Percentiles rank a stretch among this genome's conserved stretches.
Evolutionary conservation across 2,797 vertebrate genomes (phyloP).

Genomic region (Garrulus glandarius): DNA sequence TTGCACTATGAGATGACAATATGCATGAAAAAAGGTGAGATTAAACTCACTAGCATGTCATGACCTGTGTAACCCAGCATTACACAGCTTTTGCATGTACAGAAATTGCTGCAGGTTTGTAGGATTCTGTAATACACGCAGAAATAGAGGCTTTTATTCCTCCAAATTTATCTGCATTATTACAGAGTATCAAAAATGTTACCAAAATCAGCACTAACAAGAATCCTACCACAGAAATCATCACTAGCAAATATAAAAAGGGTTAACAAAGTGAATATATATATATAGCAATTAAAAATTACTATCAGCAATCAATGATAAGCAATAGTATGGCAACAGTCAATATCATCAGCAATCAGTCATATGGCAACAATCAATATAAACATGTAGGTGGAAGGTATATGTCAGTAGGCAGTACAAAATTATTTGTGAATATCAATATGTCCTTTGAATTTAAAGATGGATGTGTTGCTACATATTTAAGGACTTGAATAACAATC

Average conservation of each 20-base stretch:
- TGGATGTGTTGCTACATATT: rapidly evolving
- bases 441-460: background rate
- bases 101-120: background rate
- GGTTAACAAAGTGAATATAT: background rate
- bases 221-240: background rate
- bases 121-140: background rate
- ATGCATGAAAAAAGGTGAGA: background rate
- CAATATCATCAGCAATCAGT: background rate
- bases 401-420: background rate
- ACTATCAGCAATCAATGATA: background rate
- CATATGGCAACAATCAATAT: background rate
- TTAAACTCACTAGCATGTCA: background rate
- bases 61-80: background rate
- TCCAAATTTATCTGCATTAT: background rate
- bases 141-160: background rate
- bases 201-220: background rate
- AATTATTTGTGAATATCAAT: background rate
- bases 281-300: background rate
- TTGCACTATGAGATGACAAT: background rate
- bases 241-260: background rate
- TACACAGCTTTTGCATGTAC: background rate
- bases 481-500: background rate
- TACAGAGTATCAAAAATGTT: background rate
- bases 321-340: background rate
- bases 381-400: background rate